Percentiles rank a stretch among this genome's conserved stretches.
Evolutionary conservation across 64 coral and sea anemone genomes (phyloP).

Genomic region (Stichodactyla mertensii): DNA sequence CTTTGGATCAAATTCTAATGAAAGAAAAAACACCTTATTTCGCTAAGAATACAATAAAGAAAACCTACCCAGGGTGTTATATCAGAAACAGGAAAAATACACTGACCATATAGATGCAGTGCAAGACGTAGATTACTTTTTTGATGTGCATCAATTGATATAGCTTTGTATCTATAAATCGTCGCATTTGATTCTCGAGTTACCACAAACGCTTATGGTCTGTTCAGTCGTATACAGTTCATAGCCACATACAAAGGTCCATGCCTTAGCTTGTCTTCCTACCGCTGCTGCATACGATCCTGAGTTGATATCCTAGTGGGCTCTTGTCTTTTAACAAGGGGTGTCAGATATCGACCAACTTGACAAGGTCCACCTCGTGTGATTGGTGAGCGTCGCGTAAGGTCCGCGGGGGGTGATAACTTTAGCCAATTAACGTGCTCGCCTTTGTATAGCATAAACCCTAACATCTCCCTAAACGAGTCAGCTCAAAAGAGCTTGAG

Average conservation of each 20-base stretch:
- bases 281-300: not conserved
- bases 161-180: not conserved
- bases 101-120: no score
- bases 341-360: slow-evolving; percentile 14
- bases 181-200: not conserved
- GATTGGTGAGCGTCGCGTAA: slow-evolving; percentile 5
- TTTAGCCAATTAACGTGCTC: slow-evolving; percentile 31
- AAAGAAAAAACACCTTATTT: not conserved
- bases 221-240: slow-evolving; percentile 4
- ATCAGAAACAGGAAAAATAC: not conserved
- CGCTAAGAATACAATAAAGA: not conserved
- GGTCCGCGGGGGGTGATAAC: slow-evolving; percentile 12
- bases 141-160: not conserved
- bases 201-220: not conserved
- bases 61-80: not conserved
- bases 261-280: not conserved
- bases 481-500: slow-evolving; percentile 15
- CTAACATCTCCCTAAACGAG: slow-evolving; percentile 8
- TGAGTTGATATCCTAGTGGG: not conserved
- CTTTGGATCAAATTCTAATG: not conserved
- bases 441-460: slow-evolving; percentile 11
- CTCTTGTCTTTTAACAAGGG: slow-evolving; percentile 19
- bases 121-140: not conserved
- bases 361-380: slow-evolving; percentile 9
- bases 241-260: not conserved